Base-by-base conservation (phyloP, 2,113 vertebrate genomes). In the Columba janthina region DNA sequence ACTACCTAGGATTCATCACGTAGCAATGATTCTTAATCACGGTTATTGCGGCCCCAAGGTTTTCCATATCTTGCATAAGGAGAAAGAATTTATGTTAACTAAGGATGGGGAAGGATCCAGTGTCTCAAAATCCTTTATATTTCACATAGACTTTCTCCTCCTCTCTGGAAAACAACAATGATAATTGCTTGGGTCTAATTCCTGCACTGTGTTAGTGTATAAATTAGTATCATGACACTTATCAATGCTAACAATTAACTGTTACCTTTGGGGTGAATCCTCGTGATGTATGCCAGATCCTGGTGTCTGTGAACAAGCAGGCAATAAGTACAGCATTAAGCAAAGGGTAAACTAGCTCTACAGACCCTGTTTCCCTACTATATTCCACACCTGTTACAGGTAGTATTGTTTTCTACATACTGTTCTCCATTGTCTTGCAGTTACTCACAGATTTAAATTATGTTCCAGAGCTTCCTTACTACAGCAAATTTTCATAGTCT, bases 211-310 rank as follows among this genome's bases (percentile, higher is more conserved):
- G n/a, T 46, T 51, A 24, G 14, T 25, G 7, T 1, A 50, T 54
- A 77, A 32, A 64, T 34, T 32, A 74, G 15, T 38, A 46, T 25
- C 32, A 48, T 4, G 3, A 78, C 29, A 57, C 4, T 38, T 54
- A 40, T 4, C 28, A 69, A 80, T 32, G 19, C 8, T 42, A 75
- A 36, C 3, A 74, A 48, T 72, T 81, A 11, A 36, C n/a, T 48
- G 28, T 85, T 95, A 97, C 97, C 97, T 97, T 89, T 87, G 95
- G 60, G 90, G 51, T 38, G 91, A 58, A 31, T 86, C 73, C 26
- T 83, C 72, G 38, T 29, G 32, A 42, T 14, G 29, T 21, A 44
- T 7, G 10, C 6, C 70, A 76, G 60, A 42, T 56, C 32, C 60
- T 67, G 36, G 19, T 44, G 48, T 42, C 97, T 97, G 90, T 60